phyloP scores from a whole-genome alignment of 2,888 invertebrate species.

The Minunthozetes semirufus region DNA sequence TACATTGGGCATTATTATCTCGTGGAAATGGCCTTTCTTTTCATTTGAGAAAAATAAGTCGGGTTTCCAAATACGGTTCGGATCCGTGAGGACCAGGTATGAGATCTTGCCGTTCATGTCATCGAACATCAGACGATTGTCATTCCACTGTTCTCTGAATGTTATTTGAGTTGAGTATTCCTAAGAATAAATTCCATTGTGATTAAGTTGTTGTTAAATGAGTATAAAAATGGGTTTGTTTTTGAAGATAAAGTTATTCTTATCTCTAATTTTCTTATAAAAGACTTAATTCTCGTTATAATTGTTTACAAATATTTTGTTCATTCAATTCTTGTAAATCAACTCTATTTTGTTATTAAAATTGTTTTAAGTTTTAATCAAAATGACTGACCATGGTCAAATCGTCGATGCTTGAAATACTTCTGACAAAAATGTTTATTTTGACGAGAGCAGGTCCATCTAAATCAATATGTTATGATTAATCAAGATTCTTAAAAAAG shows the following conservation, averaged over 20 bases:
- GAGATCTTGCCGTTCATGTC: constrained; percentile 44
- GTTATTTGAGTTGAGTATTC: constrained; percentile 97
- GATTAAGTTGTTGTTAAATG: too few species aligned
- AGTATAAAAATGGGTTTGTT: neutral
- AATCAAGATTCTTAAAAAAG: neutral
- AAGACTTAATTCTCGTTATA: too few species aligned
- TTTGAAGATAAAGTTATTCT: neutral
- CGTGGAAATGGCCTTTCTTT: constrained; percentile 87
- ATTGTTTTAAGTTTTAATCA: neutral
- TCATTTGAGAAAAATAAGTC: constrained; percentile 97
- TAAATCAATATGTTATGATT: constrained; percentile 46
- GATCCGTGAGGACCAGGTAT: constrained; percentile 86
- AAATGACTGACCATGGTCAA: constrained; percentile 90
- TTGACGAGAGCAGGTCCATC: constrained; percentile 94
- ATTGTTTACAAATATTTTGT: too few species aligned
- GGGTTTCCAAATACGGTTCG: constrained; percentile 95
- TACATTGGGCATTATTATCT: constrained; percentile 95
- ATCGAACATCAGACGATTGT: constrained; percentile 61
- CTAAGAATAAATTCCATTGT: constrained; percentile 41
- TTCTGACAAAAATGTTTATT: constrained; percentile 96
- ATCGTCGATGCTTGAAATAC: constrained; percentile 97
- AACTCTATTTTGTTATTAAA: neutral
- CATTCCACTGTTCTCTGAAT: constrained; percentile 94
- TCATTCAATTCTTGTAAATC: neutral
- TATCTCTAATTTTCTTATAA: too few species aligned